Evolutionary conservation across 2,113 vertebrate genomes (phyloP).

Genomic region (Candoia aspera): DNA sequence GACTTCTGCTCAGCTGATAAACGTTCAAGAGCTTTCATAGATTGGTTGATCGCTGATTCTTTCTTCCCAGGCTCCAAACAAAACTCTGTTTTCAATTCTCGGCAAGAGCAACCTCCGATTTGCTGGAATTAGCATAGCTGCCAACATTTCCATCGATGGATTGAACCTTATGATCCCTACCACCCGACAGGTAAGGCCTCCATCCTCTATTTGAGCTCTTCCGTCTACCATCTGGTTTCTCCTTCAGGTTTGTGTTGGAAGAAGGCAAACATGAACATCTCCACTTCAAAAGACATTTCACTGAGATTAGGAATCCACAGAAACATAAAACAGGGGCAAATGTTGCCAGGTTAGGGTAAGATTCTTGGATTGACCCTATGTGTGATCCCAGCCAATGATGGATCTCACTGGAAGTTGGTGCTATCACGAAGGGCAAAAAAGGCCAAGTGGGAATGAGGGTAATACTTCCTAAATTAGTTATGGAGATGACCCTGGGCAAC

Average conservation of each 20-base stretch:
- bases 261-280: background rate
- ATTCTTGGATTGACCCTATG: background rate
- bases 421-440: background rate
- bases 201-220: background rate
- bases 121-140: constrained; percentile 89
- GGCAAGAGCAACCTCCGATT: constrained; percentile 95
- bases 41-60: accelerated
- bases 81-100: constrained; percentile 87
- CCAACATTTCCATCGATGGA: constrained; percentile 92
- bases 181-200: constrained; percentile 83
- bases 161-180: constrained; percentile 91
- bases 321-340: background rate
- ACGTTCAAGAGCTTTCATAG: background rate
- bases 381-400: background rate
- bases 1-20: background rate
- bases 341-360: background rate
- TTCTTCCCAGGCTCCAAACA: constrained; percentile 80
- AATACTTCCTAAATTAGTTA: background rate
- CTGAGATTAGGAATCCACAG: background rate
- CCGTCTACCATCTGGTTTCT: background rate
- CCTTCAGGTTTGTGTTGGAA: background rate
- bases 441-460: background rate
- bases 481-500: background rate
- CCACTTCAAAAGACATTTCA: background rate
- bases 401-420: background rate